Conservation (phyloP, 1,140 invertebrate genomes). For the Hesperophylax magnus region DNA sequence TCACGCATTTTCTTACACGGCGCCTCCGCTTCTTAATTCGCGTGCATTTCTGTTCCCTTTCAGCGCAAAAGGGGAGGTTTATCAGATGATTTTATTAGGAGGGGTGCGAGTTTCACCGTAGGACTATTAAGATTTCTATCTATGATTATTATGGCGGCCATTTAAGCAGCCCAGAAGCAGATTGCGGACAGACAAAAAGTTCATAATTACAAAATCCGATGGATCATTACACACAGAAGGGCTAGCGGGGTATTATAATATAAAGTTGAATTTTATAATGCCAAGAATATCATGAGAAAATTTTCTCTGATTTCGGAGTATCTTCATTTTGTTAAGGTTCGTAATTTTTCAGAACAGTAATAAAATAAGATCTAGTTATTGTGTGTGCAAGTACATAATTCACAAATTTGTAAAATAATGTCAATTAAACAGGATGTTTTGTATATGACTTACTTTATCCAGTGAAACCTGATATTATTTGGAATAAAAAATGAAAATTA, state of each 20-base stretch:
- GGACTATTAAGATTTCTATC: constrained; percentile 52
- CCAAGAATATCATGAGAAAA: too few relatives aligned
- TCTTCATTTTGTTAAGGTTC: too few relatives aligned
- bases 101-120: constrained; percentile 34
- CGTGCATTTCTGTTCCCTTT: not conserved
- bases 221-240: constrained; percentile 42
- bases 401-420: too few relatives aligned
- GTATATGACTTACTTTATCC: too few relatives aligned
- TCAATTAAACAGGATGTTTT: too few relatives aligned
- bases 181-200: constrained; percentile 51
- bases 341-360: too few relatives aligned
- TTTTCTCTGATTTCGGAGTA: too few relatives aligned
- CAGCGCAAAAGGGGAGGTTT: not conserved
- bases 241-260: constrained; percentile 13
- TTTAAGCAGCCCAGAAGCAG: constrained; percentile 44
- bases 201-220: constrained; percentile 51
- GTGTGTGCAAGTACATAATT: too few relatives aligned
- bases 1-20: not conserved
- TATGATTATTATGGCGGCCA: constrained; percentile 47
- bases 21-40: not conserved
- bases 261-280: constrained; percentile 27
- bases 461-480: too few relatives aligned
- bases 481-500: too few relatives aligned
- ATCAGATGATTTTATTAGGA: constrained; percentile 51
- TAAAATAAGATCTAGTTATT: too few relatives aligned